Base-by-base conservation (phyloP, 2,797 vertebrate species). In the Craterocephalus amniculus region DNA sequence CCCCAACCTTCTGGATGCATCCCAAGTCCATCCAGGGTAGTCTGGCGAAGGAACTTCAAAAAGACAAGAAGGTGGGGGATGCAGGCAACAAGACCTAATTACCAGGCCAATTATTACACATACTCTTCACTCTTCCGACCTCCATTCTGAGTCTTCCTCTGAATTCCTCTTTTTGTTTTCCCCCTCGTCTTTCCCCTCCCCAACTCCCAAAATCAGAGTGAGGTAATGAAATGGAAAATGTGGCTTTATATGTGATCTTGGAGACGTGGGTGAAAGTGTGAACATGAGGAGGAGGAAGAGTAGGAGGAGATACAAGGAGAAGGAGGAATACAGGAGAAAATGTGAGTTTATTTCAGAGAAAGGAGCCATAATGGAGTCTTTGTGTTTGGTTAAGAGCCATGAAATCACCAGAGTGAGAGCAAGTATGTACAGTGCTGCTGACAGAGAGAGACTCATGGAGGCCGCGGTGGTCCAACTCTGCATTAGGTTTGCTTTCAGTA, bases 361-460 rank as follows among this genome's bases (percentile, higher is more conserved):
- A 32, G 4, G 65, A 83, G 83, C 74, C 74, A 93, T 89, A 93
- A 93, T 87, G 85, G 81, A 80, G 81, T 72, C 89, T 91, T 91
- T 94, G 93, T 94, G 88, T 91, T 91, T 77, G 90, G 85, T 85
- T 88, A 90, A 89, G 67, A 86, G 83, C 88, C 92, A 88, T 91
- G 87, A 92, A 93, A 93, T 93, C 90, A 89, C 68, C 83, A 70
- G 62, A 79, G 83, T 84, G 87, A 90, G 89, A 77, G 74, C 68
- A 76, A 80, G 78, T 79, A 70, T 90, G 86, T 83, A 85, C 78
- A 85, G 83, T 70, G 14, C 58, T 64, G 75, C 51, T 32, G 36
- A 69, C 43, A 52, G 49, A 10, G 20, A 63, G 14, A 40, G 38
- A 9, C 43, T 61, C 26, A 12, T 11, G 18, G 55, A 49, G 27